Conservation (phyloP, 2,888 invertebrate genomes). For the Microplitis manilae region DNA sequence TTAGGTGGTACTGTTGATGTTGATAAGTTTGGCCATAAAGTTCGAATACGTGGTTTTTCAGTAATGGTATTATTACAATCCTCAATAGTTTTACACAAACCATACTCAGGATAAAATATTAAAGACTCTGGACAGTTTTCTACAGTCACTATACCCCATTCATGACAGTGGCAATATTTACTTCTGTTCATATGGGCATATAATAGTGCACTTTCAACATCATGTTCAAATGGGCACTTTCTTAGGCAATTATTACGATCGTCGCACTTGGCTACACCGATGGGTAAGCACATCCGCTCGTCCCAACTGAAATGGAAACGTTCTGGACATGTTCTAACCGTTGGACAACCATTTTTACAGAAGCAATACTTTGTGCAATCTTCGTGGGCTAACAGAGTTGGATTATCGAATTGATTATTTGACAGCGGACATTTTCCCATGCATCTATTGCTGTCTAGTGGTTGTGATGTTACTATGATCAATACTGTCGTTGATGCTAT, state of each 20-base stretch:
- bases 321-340: constrained; percentile 42
- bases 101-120: not conserved
- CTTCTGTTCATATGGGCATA: not conserved
- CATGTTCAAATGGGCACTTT: not conserved
- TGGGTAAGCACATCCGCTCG: not conserved
- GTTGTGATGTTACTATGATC: not conserved
- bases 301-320: constrained; percentile 41
- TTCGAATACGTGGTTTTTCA: too few relatives aligned
- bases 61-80: not conserved
- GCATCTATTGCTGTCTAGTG: not conserved
- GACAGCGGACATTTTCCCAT: constrained; percentile 14
- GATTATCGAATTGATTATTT: constrained; percentile 2
- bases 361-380: constrained; percentile 50
- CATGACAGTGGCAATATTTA: not conserved
- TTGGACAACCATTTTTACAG: constrained; percentile 47
- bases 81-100: not conserved
- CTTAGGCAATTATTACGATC: not conserved
- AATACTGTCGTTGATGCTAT: not conserved
- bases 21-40: too few relatives aligned
- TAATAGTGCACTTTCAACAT: not conserved
- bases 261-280: not conserved
- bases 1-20: too few relatives aligned
- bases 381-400: constrained; percentile 18
- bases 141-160: not conserved
- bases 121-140: not conserved